Base-by-base conservation (phyloP, 1,140 invertebrate species). In the Antheraea mylitta region DNA sequence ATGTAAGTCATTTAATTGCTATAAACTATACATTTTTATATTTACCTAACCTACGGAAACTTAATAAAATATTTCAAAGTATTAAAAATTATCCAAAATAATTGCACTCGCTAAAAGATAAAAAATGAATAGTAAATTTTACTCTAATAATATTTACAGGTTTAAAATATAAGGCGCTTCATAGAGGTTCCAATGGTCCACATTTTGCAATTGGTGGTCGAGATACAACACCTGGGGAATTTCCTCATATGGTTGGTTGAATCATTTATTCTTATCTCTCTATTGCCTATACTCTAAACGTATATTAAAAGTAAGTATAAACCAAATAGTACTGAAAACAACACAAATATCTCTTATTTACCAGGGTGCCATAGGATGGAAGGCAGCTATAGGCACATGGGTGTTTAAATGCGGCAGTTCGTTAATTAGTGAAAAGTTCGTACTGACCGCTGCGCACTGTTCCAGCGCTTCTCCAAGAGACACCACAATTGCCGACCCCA, bases 281-380 rank as follows among this genome's bases (percentile, higher is more conserved):
- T 8, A 10, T 42, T 42, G 7, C 38, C 38, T 1, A 30, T 30
- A 30, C 22, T 30, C 22, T 30, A 30, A 42, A 7, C 38, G 7
- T 10, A 2, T 10, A 11, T 42, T 42, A 7, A 42, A 42, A 42
- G 38, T 42, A 42, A n/a, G n/a, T n/a, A n/a, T n/a, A n/a, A 11
- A 42, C 7, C 11, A 10, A 42, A 42, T 7, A 42, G 22, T 42
- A 10, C 7, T 10, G 11, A 42, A 11, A 42, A 42, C 38, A 11
- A 0, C 38, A 42, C 38, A 2, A 30, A 30, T 30, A 30, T 30
- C 22, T 30, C 45, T 53, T 53, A 53, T 53, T 42, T 42, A 58
- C 11, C 59, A 85, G 77, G 81, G 73, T n/a, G 79, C 79, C 9
- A 30, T 82, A 53, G 82, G 82, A 3, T 86, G 81, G 82, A 72